Evolutionary conservation across 2,113 vertebrate genomes (phyloP).

Genomic region (Tragulus kanchil): DNA sequence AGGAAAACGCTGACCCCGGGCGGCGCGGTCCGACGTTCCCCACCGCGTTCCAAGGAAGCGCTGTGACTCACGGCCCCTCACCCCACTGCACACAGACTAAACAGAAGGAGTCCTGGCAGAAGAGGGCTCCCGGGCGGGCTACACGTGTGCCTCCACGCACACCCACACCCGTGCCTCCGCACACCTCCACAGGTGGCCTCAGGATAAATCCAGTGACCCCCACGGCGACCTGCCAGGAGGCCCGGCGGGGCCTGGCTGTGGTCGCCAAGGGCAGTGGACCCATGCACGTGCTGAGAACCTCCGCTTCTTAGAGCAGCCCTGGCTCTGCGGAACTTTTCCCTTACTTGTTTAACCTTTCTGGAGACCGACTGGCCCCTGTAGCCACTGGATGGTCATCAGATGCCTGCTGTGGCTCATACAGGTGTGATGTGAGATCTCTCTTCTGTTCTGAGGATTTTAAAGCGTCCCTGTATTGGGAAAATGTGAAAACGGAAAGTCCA

Average conservation of each 20-base stretch:
- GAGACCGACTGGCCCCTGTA: not conserved
- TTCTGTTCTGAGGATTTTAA: not conserved
- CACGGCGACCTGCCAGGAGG: not conserved
- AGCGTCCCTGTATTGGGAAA: not conserved
- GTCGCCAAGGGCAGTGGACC: not conserved
- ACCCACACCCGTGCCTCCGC: not conserved
- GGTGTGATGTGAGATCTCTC: not conserved
- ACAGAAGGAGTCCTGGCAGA: too few relatives aligned
- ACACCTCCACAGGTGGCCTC: not conserved
- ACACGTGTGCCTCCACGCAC: not conserved
- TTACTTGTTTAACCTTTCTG: not conserved
- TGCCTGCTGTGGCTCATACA: too few relatives aligned
- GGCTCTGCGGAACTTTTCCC: not conserved
- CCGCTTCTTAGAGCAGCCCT: not conserved
- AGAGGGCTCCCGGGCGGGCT: fast-evolving
- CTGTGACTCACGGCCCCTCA: not conserved
- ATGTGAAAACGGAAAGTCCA: not conserved
- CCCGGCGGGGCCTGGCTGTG: not conserved
- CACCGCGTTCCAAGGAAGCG: fast-evolving
- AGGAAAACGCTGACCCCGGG: not conserved
- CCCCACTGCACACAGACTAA: not conserved
- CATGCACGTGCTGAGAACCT: not conserved
- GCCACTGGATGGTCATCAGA: too few relatives aligned
- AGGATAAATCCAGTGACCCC: not conserved
- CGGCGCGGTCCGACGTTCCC: not conserved